Conservation (phyloP, 2,888 invertebrate species). For the Drosophila glabriapex region DNA sequence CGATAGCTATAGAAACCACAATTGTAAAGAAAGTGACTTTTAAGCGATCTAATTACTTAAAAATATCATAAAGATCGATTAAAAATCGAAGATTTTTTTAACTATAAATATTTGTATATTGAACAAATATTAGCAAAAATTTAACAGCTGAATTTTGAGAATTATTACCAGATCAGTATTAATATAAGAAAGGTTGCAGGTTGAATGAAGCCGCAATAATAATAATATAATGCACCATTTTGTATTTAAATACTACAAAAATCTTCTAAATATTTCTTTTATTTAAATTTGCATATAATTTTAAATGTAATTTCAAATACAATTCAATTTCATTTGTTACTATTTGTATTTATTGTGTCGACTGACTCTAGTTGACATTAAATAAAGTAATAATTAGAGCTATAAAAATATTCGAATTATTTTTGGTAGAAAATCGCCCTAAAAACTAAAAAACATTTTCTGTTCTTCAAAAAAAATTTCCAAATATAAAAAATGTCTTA, state of each 20-base stretch:
- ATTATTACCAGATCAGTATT: background rate
- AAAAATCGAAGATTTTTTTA: background rate
- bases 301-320: too few relatives aligned
- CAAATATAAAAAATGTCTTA: background rate
- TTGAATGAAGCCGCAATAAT: too few relatives aligned
- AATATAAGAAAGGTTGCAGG: too few relatives aligned
- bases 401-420: background rate
- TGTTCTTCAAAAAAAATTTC: background rate
- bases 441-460: background rate
- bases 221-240: background rate
- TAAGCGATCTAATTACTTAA: rapidly evolving
- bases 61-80: background rate
- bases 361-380: too few relatives aligned
- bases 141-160: background rate
- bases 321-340: rapidly evolving
- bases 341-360: too few relatives aligned
- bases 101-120: background rate
- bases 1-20: background rate
- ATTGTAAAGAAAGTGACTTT: background rate
- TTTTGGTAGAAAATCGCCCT: background rate
- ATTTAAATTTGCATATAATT: too few relatives aligned
- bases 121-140: background rate
- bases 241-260: too few relatives aligned
- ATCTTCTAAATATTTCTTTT: too few relatives aligned
- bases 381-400: background rate